A percentile compares a stretch with the other conserved stretches of the same genome.
phyloP scores from a whole-genome alignment of 2,113 vertebrate species.

The Rhabdomys dilectus region DNA sequence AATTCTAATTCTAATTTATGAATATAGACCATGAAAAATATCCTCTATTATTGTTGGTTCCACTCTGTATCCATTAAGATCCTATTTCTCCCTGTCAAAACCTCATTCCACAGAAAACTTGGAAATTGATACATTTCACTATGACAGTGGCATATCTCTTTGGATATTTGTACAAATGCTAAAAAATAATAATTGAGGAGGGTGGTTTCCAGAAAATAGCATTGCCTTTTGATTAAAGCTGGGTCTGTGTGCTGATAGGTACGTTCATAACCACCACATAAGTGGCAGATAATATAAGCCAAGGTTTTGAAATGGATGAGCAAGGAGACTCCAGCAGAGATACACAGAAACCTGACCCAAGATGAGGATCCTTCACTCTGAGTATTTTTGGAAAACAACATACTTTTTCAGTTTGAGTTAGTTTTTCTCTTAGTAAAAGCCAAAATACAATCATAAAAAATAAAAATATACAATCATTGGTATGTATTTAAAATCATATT shows the following conservation, averaged over 20 bases:
- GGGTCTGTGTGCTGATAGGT: neutral
- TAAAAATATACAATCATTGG: neutral
- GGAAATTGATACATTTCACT: neutral
- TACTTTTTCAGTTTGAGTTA: neutral
- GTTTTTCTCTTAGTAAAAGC: neutral
- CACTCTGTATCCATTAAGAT: neutral
- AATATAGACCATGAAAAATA: neutral
- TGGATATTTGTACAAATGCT: neutral
- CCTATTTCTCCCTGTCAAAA: neutral
- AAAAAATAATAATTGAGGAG: neutral
- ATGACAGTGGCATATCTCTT: neutral
- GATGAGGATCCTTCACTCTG: neutral
- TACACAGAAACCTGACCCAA: accelerated
- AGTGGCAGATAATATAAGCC: neutral
- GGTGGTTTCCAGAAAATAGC: neutral
- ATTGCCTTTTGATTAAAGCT: neutral
- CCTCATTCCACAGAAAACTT: neutral
- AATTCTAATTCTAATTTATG: neutral
- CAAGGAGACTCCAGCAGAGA: neutral
- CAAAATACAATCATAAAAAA: neutral
- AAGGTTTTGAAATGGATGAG: accelerated
- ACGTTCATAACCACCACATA: neutral
- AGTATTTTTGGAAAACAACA: neutral
- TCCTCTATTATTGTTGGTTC: accelerated
- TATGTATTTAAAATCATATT: neutral